Percentiles rank a stretch among this genome's conserved stretches.
Conservation (phyloP, 2,113 vertebrate species). For the Sphyrna mokarran region DNA sequence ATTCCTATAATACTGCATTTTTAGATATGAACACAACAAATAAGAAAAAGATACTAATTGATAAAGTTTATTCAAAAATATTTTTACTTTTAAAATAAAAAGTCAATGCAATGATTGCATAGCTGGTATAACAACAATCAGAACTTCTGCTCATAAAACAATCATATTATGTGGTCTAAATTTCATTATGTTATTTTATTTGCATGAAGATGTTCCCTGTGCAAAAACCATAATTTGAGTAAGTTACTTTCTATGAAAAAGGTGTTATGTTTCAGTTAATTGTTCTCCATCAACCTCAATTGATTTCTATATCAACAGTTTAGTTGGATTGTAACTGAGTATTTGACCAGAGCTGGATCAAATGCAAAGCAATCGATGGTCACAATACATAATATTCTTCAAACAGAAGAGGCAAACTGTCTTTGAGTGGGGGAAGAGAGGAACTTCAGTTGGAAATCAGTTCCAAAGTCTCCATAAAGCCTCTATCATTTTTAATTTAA, state of each 20-base stretch:
- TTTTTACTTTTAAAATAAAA: not conserved
- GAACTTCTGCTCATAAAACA: not conserved
- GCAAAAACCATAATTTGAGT: conserved; percentile 17
- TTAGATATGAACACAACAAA: not conserved
- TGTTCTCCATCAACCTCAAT: not conserved
- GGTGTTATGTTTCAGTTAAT: conserved; percentile 11
- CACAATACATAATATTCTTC: not conserved
- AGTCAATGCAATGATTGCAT: not conserved
- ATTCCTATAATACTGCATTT: not conserved
- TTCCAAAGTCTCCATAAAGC: not conserved
- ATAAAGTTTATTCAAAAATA: not conserved
- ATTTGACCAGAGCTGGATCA: not conserved
- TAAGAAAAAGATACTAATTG: not conserved
- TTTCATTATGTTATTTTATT: not conserved
- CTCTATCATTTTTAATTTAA: not conserved
- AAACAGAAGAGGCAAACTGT: not conserved
- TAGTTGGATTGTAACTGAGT: not conserved
- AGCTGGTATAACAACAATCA: not conserved
- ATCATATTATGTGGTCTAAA: not conserved
- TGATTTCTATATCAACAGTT: conserved; percentile 8
- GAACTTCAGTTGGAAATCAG: not conserved
- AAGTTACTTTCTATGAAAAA: not conserved
- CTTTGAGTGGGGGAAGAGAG: not conserved
- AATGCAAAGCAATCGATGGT: not conserved
- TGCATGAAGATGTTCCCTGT: not conserved